Evolutionary conservation across 2,888 invertebrate species (phyloP).

Genomic region (Macrophya alboannulata): DNA sequence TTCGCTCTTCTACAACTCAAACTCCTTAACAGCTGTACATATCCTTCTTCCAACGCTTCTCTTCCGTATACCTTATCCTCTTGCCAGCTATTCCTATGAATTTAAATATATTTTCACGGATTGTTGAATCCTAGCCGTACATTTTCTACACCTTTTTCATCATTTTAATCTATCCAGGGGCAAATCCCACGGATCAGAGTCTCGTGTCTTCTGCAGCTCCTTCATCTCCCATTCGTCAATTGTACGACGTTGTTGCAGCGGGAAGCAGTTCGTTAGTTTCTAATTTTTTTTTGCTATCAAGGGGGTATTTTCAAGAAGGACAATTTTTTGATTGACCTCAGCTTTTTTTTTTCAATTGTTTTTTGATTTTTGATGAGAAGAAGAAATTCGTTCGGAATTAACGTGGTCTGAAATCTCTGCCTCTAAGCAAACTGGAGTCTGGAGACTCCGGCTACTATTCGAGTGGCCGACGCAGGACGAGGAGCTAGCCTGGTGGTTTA

Average conservation of each 20-base stretch:
- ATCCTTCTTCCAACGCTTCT: not conserved
- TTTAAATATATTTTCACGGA: conserved; percentile 49
- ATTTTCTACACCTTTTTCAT: not conserved
- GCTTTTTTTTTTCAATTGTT: not conserved
- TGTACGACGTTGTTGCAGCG: not conserved
- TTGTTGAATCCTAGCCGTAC: conserved; percentile 36
- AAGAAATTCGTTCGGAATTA: not conserved
- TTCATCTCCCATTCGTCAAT: conserved; percentile 18
- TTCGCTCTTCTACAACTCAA: not conserved
- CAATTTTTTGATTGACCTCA: not conserved
- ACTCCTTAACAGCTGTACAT: not conserved
- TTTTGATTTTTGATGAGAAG: not conserved
- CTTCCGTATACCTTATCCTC: not conserved
- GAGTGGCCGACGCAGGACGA: not conserved
- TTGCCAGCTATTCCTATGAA: not conserved
- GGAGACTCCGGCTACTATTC: not conserved
- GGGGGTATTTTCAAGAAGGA: not conserved
- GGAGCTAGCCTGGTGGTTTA: conserved; percentile 2
- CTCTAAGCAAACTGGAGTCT: not conserved
- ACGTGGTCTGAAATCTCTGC: not conserved
- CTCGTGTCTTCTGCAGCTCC: not conserved
- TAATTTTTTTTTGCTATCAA: not conserved
- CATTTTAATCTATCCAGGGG: not conserved
- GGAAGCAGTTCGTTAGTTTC: not conserved
- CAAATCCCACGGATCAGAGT: conserved; percentile 34